Conservation (phyloP, 2,888 invertebrate genomes). For the Emmelina monodactyla region DNA sequence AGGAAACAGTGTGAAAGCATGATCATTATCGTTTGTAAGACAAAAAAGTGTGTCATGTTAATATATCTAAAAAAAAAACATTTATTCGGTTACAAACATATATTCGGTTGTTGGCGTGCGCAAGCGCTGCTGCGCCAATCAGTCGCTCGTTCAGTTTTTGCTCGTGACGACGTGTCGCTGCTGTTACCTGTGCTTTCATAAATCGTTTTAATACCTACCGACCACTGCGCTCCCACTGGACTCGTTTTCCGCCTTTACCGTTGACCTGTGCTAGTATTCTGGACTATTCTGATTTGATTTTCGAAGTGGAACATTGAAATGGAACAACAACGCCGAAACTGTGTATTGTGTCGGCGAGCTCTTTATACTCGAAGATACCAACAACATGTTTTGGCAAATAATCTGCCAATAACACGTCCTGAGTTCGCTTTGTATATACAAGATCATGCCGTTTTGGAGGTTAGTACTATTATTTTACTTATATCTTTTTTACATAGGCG, state of each 20-base stretch:
- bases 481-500: too few relatives aligned
- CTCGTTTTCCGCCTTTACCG: not conserved
- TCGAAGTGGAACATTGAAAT: not conserved
- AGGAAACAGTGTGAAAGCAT: too few relatives aligned
- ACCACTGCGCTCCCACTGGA: not conserved
- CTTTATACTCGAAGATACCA: not conserved
- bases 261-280: not conserved
- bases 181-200: not conserved
- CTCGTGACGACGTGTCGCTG: not conserved
- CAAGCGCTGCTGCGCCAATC: too few relatives aligned
- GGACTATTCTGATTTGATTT: not conserved
- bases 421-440: too few relatives aligned
- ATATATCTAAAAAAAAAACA: too few relatives aligned
- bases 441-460: too few relatives aligned
- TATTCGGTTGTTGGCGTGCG: too few relatives aligned
- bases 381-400: not conserved
- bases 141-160: not conserved
- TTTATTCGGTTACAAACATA: too few relatives aligned
- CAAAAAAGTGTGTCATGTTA: too few relatives aligned
- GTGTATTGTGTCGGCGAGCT: not conserved
- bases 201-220: not conserved
- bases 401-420: not conserved
- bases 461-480: too few relatives aligned
- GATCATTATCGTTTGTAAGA: too few relatives aligned
- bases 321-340: not conserved